These are phyloP conservation scores for Spilosoma lubricipeda DNA, from an alignment of 2,888 invertebrate species.

Conservation along the genomic window DNA sequence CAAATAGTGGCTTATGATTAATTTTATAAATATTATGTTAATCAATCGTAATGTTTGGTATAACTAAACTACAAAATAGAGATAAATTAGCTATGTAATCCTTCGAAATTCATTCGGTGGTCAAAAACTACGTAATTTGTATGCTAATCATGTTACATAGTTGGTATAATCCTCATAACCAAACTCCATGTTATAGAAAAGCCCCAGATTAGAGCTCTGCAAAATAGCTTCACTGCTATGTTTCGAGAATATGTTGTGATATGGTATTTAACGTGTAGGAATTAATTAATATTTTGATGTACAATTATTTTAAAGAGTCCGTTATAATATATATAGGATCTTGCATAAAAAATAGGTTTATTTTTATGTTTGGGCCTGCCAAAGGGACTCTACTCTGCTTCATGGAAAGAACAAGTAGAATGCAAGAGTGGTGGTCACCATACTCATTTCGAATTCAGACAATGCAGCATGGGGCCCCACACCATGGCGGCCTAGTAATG, in stretches of 20 bases:
- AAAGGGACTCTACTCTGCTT: too few relatives aligned
- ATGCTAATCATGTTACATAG: slow-evolving; percentile 66
- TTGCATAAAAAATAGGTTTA: too few relatives aligned
- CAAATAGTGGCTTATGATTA: too few relatives aligned
- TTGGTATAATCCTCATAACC: slow-evolving; percentile 51
- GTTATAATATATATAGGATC: background rate
- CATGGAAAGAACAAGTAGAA: too few relatives aligned
- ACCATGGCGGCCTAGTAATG: too few relatives aligned
- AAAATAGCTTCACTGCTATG: slow-evolving; percentile 42
- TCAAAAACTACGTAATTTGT: slow-evolving; percentile 66
- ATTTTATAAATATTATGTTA: too few relatives aligned
- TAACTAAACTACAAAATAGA: slow-evolving; percentile 27
- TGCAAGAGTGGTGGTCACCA: too few relatives aligned
- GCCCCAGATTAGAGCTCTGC: slow-evolving; percentile 39
- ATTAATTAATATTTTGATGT: background rate
- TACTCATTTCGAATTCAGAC: too few relatives aligned
- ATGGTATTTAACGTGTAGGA: slow-evolving; percentile 13
- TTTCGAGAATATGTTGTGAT: slow-evolving; percentile 34
- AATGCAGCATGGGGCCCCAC: too few relatives aligned
- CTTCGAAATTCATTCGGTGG: slow-evolving; percentile 41
- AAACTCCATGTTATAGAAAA: slow-evolving; percentile 31
- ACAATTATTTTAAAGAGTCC: too few relatives aligned
- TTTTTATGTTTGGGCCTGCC: too few relatives aligned
- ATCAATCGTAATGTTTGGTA: background rate
- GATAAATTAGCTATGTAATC: slow-evolving; percentile 50